Evolutionary conservation across 2,113 vertebrate genomes (phyloP), one percentile per base, ranked within the genome.

Genomic region (Petromus typicus): DNA sequence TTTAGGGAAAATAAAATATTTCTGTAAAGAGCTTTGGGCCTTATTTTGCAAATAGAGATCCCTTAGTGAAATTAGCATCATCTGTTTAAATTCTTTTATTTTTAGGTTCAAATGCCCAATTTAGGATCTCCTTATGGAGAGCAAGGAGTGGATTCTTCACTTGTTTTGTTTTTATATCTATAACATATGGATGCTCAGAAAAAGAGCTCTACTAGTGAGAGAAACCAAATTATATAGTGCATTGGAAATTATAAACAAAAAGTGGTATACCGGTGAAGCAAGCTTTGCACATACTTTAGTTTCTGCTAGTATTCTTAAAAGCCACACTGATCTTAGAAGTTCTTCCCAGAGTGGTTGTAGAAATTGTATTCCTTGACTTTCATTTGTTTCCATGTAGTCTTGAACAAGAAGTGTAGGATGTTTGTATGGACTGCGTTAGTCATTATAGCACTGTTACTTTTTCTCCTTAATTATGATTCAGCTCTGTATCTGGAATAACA

Each of bases 401-500:
- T 25, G 59, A 57, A 64, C 0, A 45, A 89, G 61, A 80, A 45
- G 34, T 79, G 4, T 64, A 80, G 40, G 45, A 0, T 93, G 12
- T 79, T 86, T 89, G 61, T 43, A 84, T 87, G 81, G 89, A 61
- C 13, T 59, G 85, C 83, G 56, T 54, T 82, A 67, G 5, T 66
- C 66, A 64, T 51, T 91, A 43, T 17, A 88, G 69, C 30, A 48
- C 22, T 59, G 57, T 32, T 73, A 79, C 78, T 69, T 91, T 78
- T n/a, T 20, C 89, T 81, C 20, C 27, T 48, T 69, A 37, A 61
- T 69, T 81, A 22, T 76, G 66, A 92, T 79, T 95, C 56, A 83
- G 69, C 57, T 90, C 51, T 95, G 22, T 94, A 48, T 96, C 92
- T 61, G 61, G 79, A 89, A 34, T 89, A 69, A 85, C 78, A 79